Percentiles rank a stretch among this genome's conserved stretches.
Conservation (phyloP, 2,113 vertebrate species). For the Terrapene triunguis region DNA sequence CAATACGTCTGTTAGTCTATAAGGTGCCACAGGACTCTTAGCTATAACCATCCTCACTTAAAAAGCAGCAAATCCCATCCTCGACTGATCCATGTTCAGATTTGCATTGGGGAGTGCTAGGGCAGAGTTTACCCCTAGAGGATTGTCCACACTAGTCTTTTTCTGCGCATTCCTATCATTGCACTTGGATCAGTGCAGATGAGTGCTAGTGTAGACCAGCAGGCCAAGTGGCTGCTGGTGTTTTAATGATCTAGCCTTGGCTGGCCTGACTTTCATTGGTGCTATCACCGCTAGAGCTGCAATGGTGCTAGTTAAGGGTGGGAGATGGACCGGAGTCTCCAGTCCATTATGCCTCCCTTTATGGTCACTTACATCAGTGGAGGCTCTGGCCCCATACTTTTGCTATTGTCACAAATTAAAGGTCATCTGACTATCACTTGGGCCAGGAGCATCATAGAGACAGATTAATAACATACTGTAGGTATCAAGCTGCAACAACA, state of each 20-base stretch:
- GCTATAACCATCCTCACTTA: no score
- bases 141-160: background rate
- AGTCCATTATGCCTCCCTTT: background rate
- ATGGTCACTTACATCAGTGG: background rate
- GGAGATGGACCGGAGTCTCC: background rate
- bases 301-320: background rate
- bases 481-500: background rate
- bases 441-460: background rate
- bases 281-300: background rate
- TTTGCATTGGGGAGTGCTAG: background rate
- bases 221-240: no score
- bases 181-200: background rate
- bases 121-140: background rate
- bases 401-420: background rate
- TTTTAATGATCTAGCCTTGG: no score
- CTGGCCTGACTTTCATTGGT: background rate
- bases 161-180: background rate
- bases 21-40: no score
- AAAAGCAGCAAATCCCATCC: no score
- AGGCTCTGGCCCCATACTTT: background rate
- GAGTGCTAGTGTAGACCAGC: no score
- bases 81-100: no score
- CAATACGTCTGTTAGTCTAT: no score
- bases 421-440: background rate
- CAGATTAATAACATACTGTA: fast-evolving